Evolutionary conservation across 2,113 vertebrate genomes (phyloP).

Genomic region (Chauna torquata): DNA sequence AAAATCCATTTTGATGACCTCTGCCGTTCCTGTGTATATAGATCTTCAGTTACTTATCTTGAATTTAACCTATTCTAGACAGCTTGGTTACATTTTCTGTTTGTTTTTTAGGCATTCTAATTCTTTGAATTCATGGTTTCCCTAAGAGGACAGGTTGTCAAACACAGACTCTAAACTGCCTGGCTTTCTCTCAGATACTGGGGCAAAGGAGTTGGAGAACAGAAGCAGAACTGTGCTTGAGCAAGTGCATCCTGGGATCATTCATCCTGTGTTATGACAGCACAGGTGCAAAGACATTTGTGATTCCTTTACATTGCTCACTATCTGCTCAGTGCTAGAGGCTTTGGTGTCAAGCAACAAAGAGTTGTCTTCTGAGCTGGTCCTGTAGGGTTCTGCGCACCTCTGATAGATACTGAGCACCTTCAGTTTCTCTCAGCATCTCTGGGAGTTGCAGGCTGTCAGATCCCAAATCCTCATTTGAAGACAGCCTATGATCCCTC

Average conservation of each 20-base stretch:
- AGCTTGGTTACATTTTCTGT: background rate
- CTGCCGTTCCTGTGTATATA: background rate
- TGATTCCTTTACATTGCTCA: background rate
- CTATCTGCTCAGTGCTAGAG: background rate
- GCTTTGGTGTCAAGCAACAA: background rate
- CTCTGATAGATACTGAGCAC: background rate
- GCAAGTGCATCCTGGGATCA: background rate
- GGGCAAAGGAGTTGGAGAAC: background rate
- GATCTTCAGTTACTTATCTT: background rate
- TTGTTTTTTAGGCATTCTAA: background rate
- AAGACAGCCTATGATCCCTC: background rate
- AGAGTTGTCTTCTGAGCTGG: background rate
- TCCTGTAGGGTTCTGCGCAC: background rate
- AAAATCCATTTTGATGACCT: background rate
- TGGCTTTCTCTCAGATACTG: background rate
- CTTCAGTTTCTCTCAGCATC: background rate
- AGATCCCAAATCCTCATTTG: background rate
- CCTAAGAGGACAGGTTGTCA: background rate
- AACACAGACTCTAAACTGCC: background rate
- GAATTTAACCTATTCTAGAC: background rate
- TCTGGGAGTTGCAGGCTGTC: background rate
- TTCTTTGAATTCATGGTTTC: background rate
- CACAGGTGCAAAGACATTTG: background rate
- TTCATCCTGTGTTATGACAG: background rate
- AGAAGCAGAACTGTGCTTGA: background rate